Evolutionary conservation across 2,113 vertebrate species (phyloP).

Genomic region (Albula glossodonta): DNA sequence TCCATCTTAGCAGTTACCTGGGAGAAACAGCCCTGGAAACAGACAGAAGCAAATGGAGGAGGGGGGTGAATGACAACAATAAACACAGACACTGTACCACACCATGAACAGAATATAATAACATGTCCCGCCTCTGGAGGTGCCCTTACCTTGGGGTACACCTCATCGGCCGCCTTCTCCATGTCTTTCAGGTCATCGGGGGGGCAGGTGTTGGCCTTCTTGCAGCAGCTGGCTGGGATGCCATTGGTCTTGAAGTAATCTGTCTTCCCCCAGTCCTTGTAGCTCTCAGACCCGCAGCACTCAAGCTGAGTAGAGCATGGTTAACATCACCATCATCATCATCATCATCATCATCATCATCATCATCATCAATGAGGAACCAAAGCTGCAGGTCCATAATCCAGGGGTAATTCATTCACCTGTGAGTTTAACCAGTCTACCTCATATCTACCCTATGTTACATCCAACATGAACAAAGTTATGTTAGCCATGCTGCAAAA

Average conservation of each 20-base stretch:
- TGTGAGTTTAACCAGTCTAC: too few species aligned
- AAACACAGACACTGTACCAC: neutral
- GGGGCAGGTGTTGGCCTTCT: conserved; percentile 56
- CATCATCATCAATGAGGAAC: neutral
- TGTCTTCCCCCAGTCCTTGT: conserved; percentile 78
- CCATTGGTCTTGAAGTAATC: conserved; percentile 77
- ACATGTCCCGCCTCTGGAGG: too few species aligned
- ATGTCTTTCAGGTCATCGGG: conserved; percentile 64
- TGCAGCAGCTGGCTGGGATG: conserved; percentile 88
- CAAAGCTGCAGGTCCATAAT: too few species aligned
- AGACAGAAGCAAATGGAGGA: neutral
- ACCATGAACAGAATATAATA: neutral
- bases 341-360: too few species aligned
- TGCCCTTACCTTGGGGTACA: conserved; percentile 78
- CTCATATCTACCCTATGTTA: too few species aligned
- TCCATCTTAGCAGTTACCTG: conserved; percentile 81
- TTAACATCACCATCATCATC: too few species aligned
- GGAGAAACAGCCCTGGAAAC: conserved; percentile 81
- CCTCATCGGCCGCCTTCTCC: conserved; percentile 65
- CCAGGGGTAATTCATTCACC: too few species aligned
- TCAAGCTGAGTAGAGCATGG: conserved; percentile 67
- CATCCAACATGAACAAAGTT: too few species aligned
- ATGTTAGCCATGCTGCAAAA: too few species aligned
- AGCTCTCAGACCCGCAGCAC: conserved; percentile 86
- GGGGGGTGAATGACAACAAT: neutral